Conservation (phyloP, 2,888 invertebrate species). For the Neelides folsomi region DNA sequence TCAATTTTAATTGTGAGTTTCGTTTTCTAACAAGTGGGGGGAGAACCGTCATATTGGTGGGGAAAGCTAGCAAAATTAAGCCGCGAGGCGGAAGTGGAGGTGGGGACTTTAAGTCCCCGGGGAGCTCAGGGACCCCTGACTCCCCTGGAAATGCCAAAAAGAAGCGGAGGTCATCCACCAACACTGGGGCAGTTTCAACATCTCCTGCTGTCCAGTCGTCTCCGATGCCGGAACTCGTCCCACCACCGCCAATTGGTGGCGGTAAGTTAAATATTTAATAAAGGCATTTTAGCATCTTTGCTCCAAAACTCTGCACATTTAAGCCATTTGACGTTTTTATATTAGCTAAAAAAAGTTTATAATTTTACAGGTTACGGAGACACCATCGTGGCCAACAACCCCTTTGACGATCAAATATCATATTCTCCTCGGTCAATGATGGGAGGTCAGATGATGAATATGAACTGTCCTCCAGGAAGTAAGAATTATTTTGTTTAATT, state of each 20-base stretch:
- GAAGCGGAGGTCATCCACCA: constrained; percentile 59
- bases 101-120: constrained; percentile 56
- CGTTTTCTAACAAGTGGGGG: constrained; percentile 7
- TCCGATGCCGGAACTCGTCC: constrained; percentile 56
- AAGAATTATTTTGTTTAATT: too few relatives aligned
- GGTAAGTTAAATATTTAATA: constrained; percentile 6
- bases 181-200: constrained; percentile 42
- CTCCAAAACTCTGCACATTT: not conserved
- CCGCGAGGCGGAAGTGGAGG: constrained; percentile 55
- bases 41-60: not conserved
- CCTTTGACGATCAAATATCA: constrained; percentile 76
- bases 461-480: constrained; percentile 38
- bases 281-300: not conserved
- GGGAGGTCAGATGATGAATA: constrained; percentile 30
- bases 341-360: too few relatives aligned
- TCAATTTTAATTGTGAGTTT: not conserved
- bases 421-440: constrained; percentile 11
- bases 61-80: constrained; percentile 41
- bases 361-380: constrained; percentile 69
- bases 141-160: constrained; percentile 77
- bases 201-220: constrained; percentile 46
- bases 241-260: constrained; percentile 62
- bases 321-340: too few relatives aligned
- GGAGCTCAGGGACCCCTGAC: constrained; percentile 41
- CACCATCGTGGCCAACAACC: constrained; percentile 86